Base-by-base conservation (phyloP, 2,113 vertebrate genomes). In the Albula glossodonta region DNA sequence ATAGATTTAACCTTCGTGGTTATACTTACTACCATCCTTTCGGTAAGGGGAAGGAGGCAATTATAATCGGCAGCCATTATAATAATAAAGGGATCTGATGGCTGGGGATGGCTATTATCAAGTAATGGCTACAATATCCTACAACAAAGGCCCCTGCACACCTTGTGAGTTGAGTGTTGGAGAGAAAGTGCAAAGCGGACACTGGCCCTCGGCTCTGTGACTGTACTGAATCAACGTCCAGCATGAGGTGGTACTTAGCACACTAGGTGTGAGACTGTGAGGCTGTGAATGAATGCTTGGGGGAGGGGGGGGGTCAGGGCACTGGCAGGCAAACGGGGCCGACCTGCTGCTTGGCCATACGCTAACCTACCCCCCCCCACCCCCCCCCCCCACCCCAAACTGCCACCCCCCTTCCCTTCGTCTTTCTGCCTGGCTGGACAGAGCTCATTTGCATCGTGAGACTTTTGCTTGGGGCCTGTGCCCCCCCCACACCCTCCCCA, bases 361-460 rank as follows among this genome's bases (percentile, higher is more conserved):
- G 93, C 94, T 95, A 91, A 90, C 93, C 92, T 94, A 93, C 95
- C 12, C 7, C 53, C 53, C 53, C 53, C 53, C 11, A 5, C 53
- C 53, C 11, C 53, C 96, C 92, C 91, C 95, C 93, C 88, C 92
- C 96, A 92, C 92, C 96, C 93, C 88, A 41, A 41, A 41, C 31
- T 1, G 1, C 31, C 31, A 41, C 31, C 31, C 31, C 12, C 12
- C 8, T 56, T 60, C 56, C 56, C 96, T 92, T 92, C 95, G 93
- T 88, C 92, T 96, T 94, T 96, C 93, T 95, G 94, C 95, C 94
- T 94, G 93, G 94, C 92, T 94, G 94, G 94, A 93, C 92, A n/a
- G 90, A 93, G 91, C 94, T 96, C 94, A 96, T 97, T 96, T 96
- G 94, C 96, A 96, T 97, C 89, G 63, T 70, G 95, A 94, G 90